These are phyloP conservation scores for Lucilia sericata DNA, from an alignment of 1,140 invertebrate genomes.

Conservation along the genomic window DNA sequence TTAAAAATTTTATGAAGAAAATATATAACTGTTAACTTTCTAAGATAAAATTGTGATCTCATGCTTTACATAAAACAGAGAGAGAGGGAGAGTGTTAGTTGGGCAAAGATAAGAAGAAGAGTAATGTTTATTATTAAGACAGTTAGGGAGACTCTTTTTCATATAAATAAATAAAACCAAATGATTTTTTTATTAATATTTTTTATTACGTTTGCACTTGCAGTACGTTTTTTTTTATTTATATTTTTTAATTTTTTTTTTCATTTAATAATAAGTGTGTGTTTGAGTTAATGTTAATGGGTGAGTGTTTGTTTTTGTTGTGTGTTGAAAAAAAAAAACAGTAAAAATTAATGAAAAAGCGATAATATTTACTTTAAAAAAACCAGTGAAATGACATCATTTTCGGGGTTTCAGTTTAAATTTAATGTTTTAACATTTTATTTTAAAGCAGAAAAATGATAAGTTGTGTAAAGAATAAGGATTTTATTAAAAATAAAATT, in stretches of 20 bases:
- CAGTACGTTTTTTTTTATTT: neutral
- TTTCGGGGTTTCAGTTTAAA: neutral
- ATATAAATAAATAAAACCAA: neutral
- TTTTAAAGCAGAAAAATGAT: no score
- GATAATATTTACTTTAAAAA: neutral
- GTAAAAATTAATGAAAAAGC: constrained; percentile 1
- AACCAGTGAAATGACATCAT: neutral
- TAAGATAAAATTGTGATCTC: constrained; percentile 16
- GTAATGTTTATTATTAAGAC: no score
- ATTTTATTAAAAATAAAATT: no score
- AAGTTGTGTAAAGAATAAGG: no score
- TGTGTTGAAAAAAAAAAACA: neutral
- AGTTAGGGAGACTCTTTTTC: no score
- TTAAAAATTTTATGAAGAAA: neutral
- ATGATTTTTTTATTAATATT: neutral
- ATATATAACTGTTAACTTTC: neutral
- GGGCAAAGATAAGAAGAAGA: no score
- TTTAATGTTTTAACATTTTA: no score
- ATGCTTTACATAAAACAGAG: neutral
- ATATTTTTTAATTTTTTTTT: no score
- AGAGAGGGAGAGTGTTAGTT: no score
- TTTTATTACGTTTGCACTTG: neutral
- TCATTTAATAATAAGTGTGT: no score
- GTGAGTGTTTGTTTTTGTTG: neutral
- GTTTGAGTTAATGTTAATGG: no score